Conservation (phyloP, 2,113 vertebrate species). For the Geococcyx californianus region DNA sequence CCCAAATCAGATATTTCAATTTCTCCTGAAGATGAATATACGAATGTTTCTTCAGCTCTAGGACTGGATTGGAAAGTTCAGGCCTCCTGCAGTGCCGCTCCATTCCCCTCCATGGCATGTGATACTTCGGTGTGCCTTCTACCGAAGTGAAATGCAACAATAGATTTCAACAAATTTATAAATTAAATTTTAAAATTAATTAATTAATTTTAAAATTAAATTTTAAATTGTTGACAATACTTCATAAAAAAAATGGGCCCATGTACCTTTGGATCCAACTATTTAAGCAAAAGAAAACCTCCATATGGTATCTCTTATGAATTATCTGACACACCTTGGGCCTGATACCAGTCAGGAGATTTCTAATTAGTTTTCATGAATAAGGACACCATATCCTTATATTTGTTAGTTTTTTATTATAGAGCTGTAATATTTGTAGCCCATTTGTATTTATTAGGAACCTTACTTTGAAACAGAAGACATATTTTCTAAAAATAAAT, state of each 20-base stretch:
- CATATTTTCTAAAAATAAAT: not conserved
- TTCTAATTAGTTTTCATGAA: not conserved
- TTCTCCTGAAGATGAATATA: not conserved
- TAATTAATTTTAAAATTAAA: too few relatives aligned
- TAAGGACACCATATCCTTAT: not conserved
- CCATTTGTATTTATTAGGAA: not conserved
- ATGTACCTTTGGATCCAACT: not conserved
- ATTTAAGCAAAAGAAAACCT: not conserved
- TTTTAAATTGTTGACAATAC: not conserved
- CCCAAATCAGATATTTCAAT: not conserved
- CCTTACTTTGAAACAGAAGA: not conserved
- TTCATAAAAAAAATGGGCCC: not conserved
- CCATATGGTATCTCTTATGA: not conserved
- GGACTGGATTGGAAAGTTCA: not conserved
- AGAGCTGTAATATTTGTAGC: not conserved
- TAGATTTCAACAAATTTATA: not conserved
- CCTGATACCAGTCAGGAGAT: not conserved
- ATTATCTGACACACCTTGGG: not conserved
- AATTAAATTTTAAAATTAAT: not conserved
- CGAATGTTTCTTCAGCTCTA: not conserved
- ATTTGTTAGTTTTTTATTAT: not conserved
- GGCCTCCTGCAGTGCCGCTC: not conserved
- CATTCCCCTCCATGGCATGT: not conserved
- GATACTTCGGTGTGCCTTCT: rapidly evolving
- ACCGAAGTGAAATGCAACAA: not conserved